phyloP scores from a whole-genome alignment of 2,888 invertebrate genomes.

The Aspidiotus destructor region DNA sequence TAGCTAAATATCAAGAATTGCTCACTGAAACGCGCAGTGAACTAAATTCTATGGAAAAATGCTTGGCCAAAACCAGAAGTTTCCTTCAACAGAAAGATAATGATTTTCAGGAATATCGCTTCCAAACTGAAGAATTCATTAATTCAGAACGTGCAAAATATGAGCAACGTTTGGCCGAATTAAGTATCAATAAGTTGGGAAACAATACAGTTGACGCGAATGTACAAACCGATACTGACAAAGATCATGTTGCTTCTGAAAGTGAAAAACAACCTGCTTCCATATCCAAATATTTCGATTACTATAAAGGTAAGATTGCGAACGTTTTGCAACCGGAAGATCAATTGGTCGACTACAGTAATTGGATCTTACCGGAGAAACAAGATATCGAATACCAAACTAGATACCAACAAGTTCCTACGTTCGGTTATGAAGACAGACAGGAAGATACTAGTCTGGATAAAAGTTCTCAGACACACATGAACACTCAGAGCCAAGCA shows the following conservation, averaged over 20 bases:
- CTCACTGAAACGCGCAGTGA: conserved; percentile 7
- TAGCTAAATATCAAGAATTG: conserved; percentile 5
- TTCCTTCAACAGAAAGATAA: neutral
- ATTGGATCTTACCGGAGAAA: conserved; percentile 4
- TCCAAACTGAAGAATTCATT: neutral
- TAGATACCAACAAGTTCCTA: neutral
- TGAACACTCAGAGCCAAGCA: neutral
- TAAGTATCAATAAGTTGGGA: neutral
- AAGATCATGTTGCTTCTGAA: neutral
- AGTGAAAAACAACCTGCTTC: neutral
- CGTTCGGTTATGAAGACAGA: neutral
- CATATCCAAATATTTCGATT: conserved; percentile 15
- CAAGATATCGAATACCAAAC: conserved; percentile 3
- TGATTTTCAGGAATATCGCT: neutral
- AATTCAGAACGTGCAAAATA: conserved; percentile 16
- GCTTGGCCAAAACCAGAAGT: neutral
- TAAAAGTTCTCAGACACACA: neutral
- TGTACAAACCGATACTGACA: conserved; percentile 1
- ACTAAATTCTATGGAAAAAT: neutral
- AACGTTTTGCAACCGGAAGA: conserved; percentile 18
- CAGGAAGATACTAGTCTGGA: neutral
- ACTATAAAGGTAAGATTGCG: conserved; percentile 20
- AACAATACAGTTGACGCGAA: neutral
- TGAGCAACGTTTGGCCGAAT: conserved; percentile 10
- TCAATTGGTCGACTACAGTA: conserved; percentile 8